Percentiles rank a stretch among this genome's conserved stretches.
phyloP scores from a whole-genome alignment of 2,113 vertebrate species.

The Oryzias melastigma region DNA sequence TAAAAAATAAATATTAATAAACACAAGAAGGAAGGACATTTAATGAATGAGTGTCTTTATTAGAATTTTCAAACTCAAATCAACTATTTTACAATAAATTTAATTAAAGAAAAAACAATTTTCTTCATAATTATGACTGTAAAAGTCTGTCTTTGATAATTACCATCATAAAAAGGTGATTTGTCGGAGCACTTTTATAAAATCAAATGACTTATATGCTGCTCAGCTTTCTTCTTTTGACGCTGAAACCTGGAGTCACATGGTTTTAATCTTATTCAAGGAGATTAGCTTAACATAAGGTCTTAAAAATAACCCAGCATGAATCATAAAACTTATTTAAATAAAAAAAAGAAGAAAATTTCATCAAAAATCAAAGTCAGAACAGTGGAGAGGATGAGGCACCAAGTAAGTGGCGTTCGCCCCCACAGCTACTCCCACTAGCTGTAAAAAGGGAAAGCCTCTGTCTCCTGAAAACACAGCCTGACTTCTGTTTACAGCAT shows the following conservation, averaged over 20 bases:
- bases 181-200: slow-evolving; percentile 24
- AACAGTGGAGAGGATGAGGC: background rate
- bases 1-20: slow-evolving; percentile 44
- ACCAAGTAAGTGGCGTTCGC: background rate
- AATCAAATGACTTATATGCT: slow-evolving; percentile 40
- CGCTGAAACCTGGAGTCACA: slow-evolving; percentile 5
- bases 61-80: background rate
- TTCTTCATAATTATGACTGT: too few relatives aligned
- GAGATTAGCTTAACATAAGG: slow-evolving; percentile 27
- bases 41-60: background rate
- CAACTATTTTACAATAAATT: too few relatives aligned
- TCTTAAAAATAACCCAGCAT: background rate
- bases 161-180: slow-evolving; percentile 15
- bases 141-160: slow-evolving; percentile 27
- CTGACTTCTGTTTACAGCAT: slow-evolving; percentile 31
- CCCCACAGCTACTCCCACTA: slow-evolving; percentile 21
- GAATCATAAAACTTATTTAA: background rate
- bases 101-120: too few relatives aligned
- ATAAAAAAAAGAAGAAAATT: background rate
- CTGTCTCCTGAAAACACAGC: slow-evolving; percentile 45
- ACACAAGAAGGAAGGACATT: background rate
- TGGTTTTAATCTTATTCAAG: slow-evolving; percentile 41
- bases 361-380: background rate
- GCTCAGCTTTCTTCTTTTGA: slow-evolving; percentile 36
- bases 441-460: slow-evolving; percentile 53